phyloP scores from a whole-genome alignment of 30 jellyfish, hydroid and myxozoan genomes.

The Aurelia aurita region DNA sequence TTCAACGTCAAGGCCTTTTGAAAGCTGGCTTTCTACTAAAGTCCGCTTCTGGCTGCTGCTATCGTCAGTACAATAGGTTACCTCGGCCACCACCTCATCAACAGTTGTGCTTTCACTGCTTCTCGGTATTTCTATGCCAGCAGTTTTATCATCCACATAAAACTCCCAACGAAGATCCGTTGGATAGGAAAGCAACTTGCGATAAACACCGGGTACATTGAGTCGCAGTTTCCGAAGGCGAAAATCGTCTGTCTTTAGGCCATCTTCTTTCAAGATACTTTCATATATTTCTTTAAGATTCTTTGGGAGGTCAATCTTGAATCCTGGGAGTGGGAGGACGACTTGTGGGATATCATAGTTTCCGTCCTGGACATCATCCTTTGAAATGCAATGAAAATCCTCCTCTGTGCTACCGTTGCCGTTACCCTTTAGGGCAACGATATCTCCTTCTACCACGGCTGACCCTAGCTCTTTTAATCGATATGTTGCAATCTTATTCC shows the following conservation, averaged over 20 bases:
- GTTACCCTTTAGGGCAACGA: constrained; percentile 10
- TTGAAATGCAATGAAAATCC: not conserved
- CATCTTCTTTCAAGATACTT: constrained; percentile 37
- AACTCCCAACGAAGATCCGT: constrained; percentile 34
- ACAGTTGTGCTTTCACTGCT: too few species aligned
- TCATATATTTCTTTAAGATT: constrained; percentile 17
- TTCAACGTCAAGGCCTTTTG: not conserved
- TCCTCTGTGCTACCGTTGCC: too few species aligned
- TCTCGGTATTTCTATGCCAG: too few species aligned
- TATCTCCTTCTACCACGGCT: constrained; percentile 54
- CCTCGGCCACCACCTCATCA: too few species aligned
- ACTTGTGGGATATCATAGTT: constrained; percentile 40
- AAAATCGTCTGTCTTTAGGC: constrained; percentile 24
- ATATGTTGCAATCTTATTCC: constrained; percentile 70
- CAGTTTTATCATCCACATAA: not conserved
- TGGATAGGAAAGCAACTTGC: constrained; percentile 61
- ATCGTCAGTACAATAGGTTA: not conserved
- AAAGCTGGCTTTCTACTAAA: too few species aligned
- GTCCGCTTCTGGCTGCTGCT: too few species aligned
- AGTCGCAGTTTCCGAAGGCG: constrained; percentile 53
- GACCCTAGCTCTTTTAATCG: constrained; percentile 53
- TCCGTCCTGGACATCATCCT: constrained; percentile 12
- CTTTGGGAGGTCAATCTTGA: constrained; percentile 34
- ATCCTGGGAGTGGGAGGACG: constrained; percentile 85
- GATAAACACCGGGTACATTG: constrained; percentile 79